Conservation (phyloP, 2,113 vertebrate genomes). For the Thamnophis sirtalis region DNA sequence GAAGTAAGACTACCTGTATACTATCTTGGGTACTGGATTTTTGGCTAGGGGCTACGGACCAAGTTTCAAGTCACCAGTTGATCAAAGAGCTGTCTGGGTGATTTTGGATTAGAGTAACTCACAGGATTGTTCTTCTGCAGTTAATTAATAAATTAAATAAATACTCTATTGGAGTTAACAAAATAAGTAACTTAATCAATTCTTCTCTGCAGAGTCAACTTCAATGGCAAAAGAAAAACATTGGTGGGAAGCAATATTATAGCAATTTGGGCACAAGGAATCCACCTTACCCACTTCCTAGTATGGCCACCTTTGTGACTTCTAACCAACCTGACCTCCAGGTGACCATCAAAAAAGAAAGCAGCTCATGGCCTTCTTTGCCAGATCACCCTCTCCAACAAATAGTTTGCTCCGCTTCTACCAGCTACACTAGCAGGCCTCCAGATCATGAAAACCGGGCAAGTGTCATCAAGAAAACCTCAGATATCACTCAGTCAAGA, state of each 20-base stretch:
- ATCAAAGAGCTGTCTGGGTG: neutral
- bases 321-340: conserved; percentile 84
- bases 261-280: conserved; percentile 75
- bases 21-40: neutral
- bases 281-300: conserved; percentile 77
- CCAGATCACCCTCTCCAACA: conserved; percentile 68
- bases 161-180: neutral
- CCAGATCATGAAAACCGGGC: conserved; percentile 83
- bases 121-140: neutral
- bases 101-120: neutral
- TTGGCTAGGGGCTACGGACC: neutral
- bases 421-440: conserved; percentile 63
- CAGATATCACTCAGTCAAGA: conserved; percentile 84
- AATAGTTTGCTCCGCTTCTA: conserved; percentile 61
- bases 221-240: conserved; percentile 72
- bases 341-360: conserved; percentile 85
- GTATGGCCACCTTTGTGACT: conserved; percentile 89
- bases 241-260: conserved; percentile 76
- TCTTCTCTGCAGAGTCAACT: conserved; percentile 67
- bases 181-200: neutral
- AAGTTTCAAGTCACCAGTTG: neutral
- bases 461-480: conserved; percentile 97
- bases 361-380: conserved; percentile 77
- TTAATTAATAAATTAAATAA: neutral
- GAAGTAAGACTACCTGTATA: neutral